Base-by-base conservation (phyloP, 2,113 vertebrate genomes). In the Maccullochella peelii region DNA sequence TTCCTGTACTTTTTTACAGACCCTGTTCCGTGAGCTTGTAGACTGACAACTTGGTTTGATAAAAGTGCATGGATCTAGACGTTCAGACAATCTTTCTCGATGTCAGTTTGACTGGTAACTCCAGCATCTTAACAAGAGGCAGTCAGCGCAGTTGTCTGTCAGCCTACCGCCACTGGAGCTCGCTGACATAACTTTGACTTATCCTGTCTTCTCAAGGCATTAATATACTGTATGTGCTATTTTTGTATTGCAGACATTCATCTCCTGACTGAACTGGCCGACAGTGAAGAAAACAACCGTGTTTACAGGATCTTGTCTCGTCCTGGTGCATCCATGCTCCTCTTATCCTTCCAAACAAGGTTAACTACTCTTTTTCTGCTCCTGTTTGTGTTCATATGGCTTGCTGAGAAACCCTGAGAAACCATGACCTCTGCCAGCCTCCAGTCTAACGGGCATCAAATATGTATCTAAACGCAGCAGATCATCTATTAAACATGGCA, bases 401-500 rank as follows among this genome's bases (percentile, higher is more conserved):
- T 84, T 73, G 73, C 63, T 66, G 75, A 85, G 47, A 88, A 86
- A 61, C 50, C 76, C 44, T 71, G 71, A 55, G 81, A 85, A 88
- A 55, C 82, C 52, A 25, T 70, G 81, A 88, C 74, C 88, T 84
- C 73, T 86, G 71, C 33, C 74, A 83, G 75, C 77, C 82, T 85
- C 30, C 85, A 54, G 78, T 80, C 80, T 27, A 30, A 75, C 36
- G 63, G 58, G 40, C 89, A 91, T 93, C 77, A 94, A 92, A 94
- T 91, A 89, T 88, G 90, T 59, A 93, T 88, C 76, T 33, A 58
- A 77, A 72, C 16, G 50, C 38, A 85, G 74, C 10, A 7, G 67
- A 50, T 82, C 75, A 88, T 92, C 76, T 84, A 90, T 91, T 85
- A 91, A 90, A 80, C 80, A 93, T 91, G 70, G 40, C n/a, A 8